Conservation (phyloP, 2,113 vertebrate species). For the Vimba vimba region DNA sequence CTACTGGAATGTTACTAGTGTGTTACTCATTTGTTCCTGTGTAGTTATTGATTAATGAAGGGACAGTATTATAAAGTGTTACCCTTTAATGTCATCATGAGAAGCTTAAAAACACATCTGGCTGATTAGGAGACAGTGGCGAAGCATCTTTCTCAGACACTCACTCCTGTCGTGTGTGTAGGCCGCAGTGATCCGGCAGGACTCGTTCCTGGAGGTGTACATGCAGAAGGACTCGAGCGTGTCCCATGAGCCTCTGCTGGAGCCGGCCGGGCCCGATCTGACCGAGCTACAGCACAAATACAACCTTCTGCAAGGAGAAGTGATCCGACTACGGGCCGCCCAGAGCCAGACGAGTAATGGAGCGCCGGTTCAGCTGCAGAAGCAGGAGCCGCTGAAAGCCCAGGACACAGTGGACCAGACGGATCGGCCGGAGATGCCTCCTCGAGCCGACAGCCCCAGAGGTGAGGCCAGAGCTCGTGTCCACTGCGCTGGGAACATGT, state of each 20-base stretch:
- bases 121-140: too few relatives aligned
- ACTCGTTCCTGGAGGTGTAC: constrained; percentile 82
- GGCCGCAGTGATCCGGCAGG: constrained; percentile 86
- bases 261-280: constrained; percentile 63
- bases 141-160: too few relatives aligned
- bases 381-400: constrained; percentile 37
- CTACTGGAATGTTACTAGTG: too few relatives aligned
- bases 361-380: constrained; percentile 68
- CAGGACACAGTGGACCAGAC: constrained; percentile 55
- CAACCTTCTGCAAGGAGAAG: constrained; percentile 85
- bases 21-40: too few relatives aligned
- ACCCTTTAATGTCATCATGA: too few relatives aligned
- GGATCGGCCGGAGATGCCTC: constrained; percentile 73
- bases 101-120: too few relatives aligned
- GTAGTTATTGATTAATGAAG: too few relatives aligned
- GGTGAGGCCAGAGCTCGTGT: constrained; percentile 59
- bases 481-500: neutral
- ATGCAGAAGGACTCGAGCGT: constrained; percentile 68
- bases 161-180: constrained; percentile 51
- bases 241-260: constrained; percentile 72
- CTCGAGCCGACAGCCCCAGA: constrained; percentile 77
- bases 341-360: constrained; percentile 78
- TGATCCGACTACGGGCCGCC: constrained; percentile 74
- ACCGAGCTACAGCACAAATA: constrained; percentile 81
- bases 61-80: too few relatives aligned